Percentiles rank a stretch among this genome's conserved stretches.
Evolutionary conservation across 2,113 vertebrate genomes (phyloP).

Genomic region (Hemicordylus capensis): DNA sequence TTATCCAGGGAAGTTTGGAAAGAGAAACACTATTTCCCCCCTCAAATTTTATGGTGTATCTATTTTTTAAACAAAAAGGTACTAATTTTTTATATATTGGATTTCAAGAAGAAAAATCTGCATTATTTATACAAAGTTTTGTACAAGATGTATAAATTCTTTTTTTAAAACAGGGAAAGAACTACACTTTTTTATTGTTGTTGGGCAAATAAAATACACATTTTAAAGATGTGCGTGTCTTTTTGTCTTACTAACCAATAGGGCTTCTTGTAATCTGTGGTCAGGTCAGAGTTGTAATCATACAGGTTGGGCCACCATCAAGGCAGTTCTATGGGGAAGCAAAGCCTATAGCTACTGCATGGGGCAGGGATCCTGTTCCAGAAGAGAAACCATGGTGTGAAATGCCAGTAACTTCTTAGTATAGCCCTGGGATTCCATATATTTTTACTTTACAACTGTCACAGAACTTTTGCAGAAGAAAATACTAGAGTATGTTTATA

Average conservation of each 20-base stretch:
- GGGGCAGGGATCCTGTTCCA: neutral
- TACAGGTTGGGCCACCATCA: neutral
- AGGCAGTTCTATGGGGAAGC: neutral
- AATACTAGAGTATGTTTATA: too few relatives aligned
- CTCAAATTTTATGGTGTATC: constrained; percentile 65
- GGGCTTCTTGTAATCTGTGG: neutral
- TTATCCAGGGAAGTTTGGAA: constrained; percentile 53
- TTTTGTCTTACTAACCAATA: constrained; percentile 56
- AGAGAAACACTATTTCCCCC: constrained; percentile 71
- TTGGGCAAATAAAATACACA: constrained; percentile 75
- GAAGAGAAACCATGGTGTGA: too few relatives aligned
- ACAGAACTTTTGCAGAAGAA: neutral
- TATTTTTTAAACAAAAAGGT: constrained; percentile 69
- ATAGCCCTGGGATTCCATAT: neutral
- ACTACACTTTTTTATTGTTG: constrained; percentile 68
- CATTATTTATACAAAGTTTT: constrained; percentile 81
- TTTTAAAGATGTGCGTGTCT: constrained; percentile 69
- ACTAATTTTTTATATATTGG: constrained; percentile 78
- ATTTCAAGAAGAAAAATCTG: constrained; percentile 65
- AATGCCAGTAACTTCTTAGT: neutral
- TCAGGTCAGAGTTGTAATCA: neutral
- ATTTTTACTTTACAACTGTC: neutral
- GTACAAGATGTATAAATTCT: constrained; percentile 76
- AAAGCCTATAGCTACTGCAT: neutral
- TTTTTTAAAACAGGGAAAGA: constrained; percentile 72